Base-by-base conservation (phyloP, 2,888 invertebrate species). In the Piscicola geometra region DNA sequence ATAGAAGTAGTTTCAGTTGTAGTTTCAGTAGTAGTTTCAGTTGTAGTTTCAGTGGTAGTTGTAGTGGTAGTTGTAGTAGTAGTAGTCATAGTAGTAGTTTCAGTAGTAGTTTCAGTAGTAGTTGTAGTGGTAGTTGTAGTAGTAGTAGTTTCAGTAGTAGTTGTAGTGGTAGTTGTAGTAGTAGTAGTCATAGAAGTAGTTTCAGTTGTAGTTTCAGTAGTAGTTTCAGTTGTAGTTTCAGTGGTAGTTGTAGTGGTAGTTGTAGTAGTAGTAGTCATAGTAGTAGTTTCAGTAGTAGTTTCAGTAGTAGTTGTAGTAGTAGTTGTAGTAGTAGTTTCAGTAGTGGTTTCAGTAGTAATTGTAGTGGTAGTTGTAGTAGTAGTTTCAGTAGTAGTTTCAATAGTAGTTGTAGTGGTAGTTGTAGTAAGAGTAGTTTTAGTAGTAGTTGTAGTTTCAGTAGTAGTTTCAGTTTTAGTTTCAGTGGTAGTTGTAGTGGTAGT, bases 341-440 rank as follows among this genome's bases (percentile, higher is more conserved):
- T 73, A 73, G 74, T 73, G 71, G 74, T 73, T 72, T 71, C 71
- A 73, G 74, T 73, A 73, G 74, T 73, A 73, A 68, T 68, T 72
- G 74, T 73, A 73, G 66, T 68, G 71, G 71, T 33, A 70, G 74
- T 33, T 18, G 74, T 35, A 30, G 32, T 12, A 69, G 36, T 32
- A 69, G 35, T 32, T 76, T 83, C 83, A 3, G 81, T 64, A 64
- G 64, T 30, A 64, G 64, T 30, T 12, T 5, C 21, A 64, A 21
- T 30, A 64, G 64, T 30, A 64, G 64, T 30, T 12, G 64, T 30
- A 64, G 64, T 30, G 21, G 64, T 30, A 64, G 64, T 30, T 12
- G 64, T 30, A 64, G 64, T 30, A 64, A 21, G 3, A 64, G 64
- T 30, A 64, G 64, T 30, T 12, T 5, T 21, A 64, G 64, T 30